Evolutionary conservation across 2,797 vertebrate species (phyloP), one percentile per base, ranked within the genome.

Genomic region (Urocyon cinereoargenteus): DNA sequence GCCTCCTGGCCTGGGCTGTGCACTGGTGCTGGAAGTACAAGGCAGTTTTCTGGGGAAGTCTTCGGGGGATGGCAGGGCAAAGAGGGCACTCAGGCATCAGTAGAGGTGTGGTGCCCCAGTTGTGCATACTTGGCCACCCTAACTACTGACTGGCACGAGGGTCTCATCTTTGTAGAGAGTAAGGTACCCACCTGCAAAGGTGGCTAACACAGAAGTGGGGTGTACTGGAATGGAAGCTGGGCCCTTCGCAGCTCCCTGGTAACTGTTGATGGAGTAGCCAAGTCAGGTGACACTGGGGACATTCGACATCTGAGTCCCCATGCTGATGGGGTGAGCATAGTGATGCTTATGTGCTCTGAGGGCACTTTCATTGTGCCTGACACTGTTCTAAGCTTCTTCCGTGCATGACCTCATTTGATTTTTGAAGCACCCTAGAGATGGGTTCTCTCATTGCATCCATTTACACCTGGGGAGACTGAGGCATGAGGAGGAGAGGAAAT

Each of bases 401-500:
- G 1, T 14, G 84, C 7, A 5, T n/a, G 1, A 22, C 13, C 10
- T 21, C 18, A 16, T 1, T 0, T 4, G 28, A 40, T 22, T 21
- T 36, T 40, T 14, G 14, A 4, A 2, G 64, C 79, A 7, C 19
- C n/a, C 34, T n/a, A 0, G 5, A 64, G 13, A 14, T 0, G 13
- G 40, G 21, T 9, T 49, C 40, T 53, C 22, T 79, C 34, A 1
- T 13, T 18, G 34, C 6, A 36, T 8, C 70, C 13, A 0, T 15
- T 70, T 40, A 64, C n/a, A 31, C 36, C 72, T 49, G 62, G 57
- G 77, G 49, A 84, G 68, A n/a, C n/a, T 2, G 62, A 93, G 85
- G 36, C 59, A 49, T 0, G 2, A 21, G 70, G 62, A 2, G 3
- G 2, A 21, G 18, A 3, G 1, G 0, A 22, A 12, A 59, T 15